Evolutionary conservation across 2,797 vertebrate genomes (phyloP).

Genomic region (Melanogrammus aeglefinus): DNA sequence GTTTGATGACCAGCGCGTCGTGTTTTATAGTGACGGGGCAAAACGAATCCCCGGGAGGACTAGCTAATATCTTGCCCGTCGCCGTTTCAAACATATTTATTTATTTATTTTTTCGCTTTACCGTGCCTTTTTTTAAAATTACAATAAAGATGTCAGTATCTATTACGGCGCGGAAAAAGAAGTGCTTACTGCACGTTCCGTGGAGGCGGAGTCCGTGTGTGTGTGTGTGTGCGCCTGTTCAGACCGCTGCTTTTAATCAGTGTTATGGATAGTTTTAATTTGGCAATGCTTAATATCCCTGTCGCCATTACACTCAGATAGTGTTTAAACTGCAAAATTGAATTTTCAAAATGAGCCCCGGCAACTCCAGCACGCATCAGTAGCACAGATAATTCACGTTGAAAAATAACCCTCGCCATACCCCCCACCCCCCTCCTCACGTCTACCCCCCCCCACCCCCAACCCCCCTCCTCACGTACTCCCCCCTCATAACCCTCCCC

Average conservation of each 20-base stretch:
- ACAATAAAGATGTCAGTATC: constrained; percentile 57
- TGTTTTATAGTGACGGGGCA: neutral
- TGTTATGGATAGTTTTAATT: constrained; percentile 72
- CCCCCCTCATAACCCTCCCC: neutral
- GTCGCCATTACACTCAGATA: constrained; percentile 63
- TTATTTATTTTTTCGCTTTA: constrained; percentile 32
- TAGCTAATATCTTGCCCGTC: constrained; percentile 30
- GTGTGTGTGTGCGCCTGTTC: constrained; percentile 21
- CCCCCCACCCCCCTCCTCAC: neutral
- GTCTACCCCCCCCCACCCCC: neutral
- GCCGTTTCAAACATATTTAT: constrained; percentile 38
- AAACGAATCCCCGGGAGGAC: neutral
- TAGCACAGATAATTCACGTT: constrained; percentile 61
- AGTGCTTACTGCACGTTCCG: constrained; percentile 38
- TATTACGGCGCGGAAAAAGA: constrained; percentile 39
- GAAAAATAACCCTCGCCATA: constrained; percentile 51
- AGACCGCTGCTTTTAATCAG: constrained; percentile 65
- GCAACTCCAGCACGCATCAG: constrained; percentile 50
- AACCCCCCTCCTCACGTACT: neutral
- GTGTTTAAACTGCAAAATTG: constrained; percentile 69
- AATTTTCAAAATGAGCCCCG: constrained; percentile 66
- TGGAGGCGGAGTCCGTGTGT: neutral
- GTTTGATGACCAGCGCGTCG: neutral
- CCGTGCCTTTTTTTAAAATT: constrained; percentile 45
- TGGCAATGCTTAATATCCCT: constrained; percentile 66